Conservation (phyloP, 2,888 invertebrate genomes). For the Galeopsomyia nigrocyanea region DNA sequence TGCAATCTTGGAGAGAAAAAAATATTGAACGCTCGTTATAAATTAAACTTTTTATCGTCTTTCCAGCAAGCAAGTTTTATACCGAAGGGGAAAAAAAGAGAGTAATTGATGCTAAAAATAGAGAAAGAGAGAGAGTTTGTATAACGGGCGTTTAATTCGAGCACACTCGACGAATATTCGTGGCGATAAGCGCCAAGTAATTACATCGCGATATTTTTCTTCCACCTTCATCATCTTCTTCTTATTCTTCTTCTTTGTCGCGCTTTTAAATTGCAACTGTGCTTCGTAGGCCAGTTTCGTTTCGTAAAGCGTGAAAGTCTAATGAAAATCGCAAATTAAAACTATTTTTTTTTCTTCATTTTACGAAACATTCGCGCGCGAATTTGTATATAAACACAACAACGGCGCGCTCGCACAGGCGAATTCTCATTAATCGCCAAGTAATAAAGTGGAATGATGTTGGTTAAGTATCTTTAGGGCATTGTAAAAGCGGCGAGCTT, state of each 20-base stretch:
- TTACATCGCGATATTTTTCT: conserved; percentile 37
- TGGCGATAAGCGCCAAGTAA: conserved; percentile 38
- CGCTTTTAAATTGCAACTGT: conserved; percentile 40
- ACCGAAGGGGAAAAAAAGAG: conserved; percentile 12
- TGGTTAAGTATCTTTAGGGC: background rate
- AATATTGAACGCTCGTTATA: conserved; percentile 38
- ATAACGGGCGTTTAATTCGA: conserved; percentile 44
- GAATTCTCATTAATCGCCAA: conserved; percentile 38
- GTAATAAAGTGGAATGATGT: conserved; percentile 43
- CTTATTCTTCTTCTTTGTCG: conserved; percentile 2
- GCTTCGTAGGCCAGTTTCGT: conserved; percentile 24
- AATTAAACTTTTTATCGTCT: conserved; percentile 43
- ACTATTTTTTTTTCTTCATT: no score
- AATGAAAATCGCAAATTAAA: no score
- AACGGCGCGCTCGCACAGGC: background rate
- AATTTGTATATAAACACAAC: no score
- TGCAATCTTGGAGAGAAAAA: conserved; percentile 23
- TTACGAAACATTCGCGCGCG: no score
- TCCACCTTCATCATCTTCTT: conserved; percentile 10
- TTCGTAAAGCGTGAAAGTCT: conserved; percentile 22
- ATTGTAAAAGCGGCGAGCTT: conserved; percentile 30
- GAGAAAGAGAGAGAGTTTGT: conserved; percentile 35
- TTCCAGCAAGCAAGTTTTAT: conserved; percentile 10
- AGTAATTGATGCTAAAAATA: conserved; percentile 41
- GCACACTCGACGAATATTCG: conserved; percentile 39